Base-by-base conservation (phyloP, 2,113 vertebrate genomes). In the Trinectes maculatus region DNA sequence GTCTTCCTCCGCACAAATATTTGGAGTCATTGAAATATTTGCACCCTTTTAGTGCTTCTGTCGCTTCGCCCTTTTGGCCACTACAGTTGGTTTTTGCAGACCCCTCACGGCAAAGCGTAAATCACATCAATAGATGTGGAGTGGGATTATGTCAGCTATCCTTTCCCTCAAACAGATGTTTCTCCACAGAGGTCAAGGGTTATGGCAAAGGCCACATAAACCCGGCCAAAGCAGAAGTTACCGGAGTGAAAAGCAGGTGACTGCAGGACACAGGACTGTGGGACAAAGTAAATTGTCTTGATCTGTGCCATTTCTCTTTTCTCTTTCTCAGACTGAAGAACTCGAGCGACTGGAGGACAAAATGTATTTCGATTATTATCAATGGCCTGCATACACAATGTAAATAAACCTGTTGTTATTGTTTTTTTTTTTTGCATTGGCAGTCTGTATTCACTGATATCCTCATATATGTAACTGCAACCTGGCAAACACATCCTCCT, bases 141-240 rank as follows among this genome's bases (percentile, higher is more conserved):
- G 26, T 7, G 55, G 63, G 58, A 85, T 83, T 80, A 83, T 74
- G 79, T 80, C 82, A 81, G 77, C 34, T 68, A 69, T 72, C 42
- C 34, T 86, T 49, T 71, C 43, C 51, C 54, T 81, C 74, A 84
- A 91, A 82, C 84, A 90, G 85, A 89, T 91, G 89, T 89, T 83
- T 67, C 74, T 57, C 46, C 8, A 8, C 16, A 16, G 76, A 73
- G 79, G 78, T 87, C 21, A 82, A 57, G 84, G 79, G 65, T 83
- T 72, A 72, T 66, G 53, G 65, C 65, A 84, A 76, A 85, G 80
- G 70, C 48, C 71, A 73, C 70, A 77, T 86, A 82, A 83, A 83
- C 54, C 29, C 79, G 67, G 69, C 37, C 59, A 80, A 86, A 84
- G 79, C 83, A 86, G 77, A 86, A 81, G 74, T 62, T 82, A 7